Evolutionary conservation across 2,888 invertebrate species (phyloP).

Genomic region (Siphonodentalium dalli): DNA sequence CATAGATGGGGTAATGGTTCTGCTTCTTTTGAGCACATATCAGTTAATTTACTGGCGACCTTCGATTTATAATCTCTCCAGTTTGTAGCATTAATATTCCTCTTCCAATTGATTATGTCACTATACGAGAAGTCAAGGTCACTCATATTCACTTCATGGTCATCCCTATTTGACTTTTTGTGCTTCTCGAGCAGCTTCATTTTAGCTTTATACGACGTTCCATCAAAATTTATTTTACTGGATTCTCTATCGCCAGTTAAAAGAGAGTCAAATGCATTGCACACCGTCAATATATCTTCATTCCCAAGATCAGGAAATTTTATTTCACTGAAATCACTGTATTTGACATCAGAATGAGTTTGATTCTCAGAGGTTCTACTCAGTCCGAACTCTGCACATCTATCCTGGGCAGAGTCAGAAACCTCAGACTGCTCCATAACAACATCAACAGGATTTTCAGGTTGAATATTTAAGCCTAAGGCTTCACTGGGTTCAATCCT

Average conservation of each 20-base stretch:
- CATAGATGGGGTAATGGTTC: slow-evolving; percentile 41
- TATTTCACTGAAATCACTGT: slow-evolving; percentile 37
- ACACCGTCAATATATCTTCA: slow-evolving; percentile 2
- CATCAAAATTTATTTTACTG: too few species aligned
- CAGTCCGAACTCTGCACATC: neutral
- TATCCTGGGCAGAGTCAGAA: neutral
- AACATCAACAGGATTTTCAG: neutral
- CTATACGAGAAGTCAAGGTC: slow-evolving; percentile 42
- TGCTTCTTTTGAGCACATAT: neutral
- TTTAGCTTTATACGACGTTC: neutral
- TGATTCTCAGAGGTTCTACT: neutral
- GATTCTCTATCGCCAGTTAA: slow-evolving; percentile 14
- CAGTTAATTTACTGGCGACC: slow-evolving; percentile 2
- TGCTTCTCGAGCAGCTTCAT: neutral
- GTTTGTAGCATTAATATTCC: slow-evolving; percentile 34
- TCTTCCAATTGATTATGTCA: slow-evolving; percentile 24
- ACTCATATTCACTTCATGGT: slow-evolving; percentile 10
- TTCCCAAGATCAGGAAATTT: slow-evolving; percentile 42
- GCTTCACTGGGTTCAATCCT: neutral
- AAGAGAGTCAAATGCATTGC: slow-evolving; percentile 4
- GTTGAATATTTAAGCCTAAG: neutral
- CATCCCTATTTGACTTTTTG: neutral
- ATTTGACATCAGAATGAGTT: neutral
- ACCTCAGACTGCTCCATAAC: neutral
- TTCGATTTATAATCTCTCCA: slow-evolving; percentile 52